A percentile compares a stretch with the other conserved stretches of the same genome.
phyloP scores from a whole-genome alignment of 2,113 vertebrate species.

The Solenodon paradoxus region DNA sequence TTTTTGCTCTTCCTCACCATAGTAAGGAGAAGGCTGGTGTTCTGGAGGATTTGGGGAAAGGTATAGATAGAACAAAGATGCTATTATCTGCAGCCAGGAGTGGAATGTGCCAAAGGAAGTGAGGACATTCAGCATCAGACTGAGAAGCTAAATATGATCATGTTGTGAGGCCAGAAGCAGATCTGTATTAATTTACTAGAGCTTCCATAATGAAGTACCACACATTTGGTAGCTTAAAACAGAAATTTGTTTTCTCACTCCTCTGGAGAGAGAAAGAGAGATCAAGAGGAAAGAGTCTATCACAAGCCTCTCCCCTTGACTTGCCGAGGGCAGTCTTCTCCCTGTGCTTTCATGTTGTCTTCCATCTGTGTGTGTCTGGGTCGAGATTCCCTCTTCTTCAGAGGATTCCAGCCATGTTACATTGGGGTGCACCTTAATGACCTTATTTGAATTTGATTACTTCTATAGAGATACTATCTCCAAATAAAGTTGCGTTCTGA shows the following conservation, averaged over 20 bases:
- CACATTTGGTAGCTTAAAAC: not conserved
- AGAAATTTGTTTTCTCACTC: not conserved
- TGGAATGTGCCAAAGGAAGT: not conserved
- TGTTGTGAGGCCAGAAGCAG: not conserved
- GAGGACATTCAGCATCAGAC: not conserved
- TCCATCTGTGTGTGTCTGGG: not conserved
- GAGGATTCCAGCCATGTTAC: not conserved
- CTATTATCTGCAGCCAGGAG: not conserved
- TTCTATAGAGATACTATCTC: not conserved
- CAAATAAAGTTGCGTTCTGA: not conserved
- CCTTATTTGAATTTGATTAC: not conserved
- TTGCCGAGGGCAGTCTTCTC: not conserved
- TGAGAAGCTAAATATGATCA: not conserved
- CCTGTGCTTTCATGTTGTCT: not conserved
- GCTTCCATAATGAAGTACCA: not conserved
- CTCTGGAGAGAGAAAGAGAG: constrained; percentile 10
- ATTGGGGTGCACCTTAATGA: not conserved
- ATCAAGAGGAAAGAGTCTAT: not conserved
- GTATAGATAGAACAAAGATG: not conserved
- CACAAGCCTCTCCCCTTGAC: not conserved
- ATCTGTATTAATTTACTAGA: not conserved
- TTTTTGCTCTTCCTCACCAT: not conserved
- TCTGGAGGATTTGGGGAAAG: not conserved
- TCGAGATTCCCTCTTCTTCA: not conserved
- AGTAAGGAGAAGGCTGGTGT: not conserved